Evolutionary conservation across 1,140 invertebrate genomes (phyloP).

Genomic region (Drosophila aff.): DNA sequence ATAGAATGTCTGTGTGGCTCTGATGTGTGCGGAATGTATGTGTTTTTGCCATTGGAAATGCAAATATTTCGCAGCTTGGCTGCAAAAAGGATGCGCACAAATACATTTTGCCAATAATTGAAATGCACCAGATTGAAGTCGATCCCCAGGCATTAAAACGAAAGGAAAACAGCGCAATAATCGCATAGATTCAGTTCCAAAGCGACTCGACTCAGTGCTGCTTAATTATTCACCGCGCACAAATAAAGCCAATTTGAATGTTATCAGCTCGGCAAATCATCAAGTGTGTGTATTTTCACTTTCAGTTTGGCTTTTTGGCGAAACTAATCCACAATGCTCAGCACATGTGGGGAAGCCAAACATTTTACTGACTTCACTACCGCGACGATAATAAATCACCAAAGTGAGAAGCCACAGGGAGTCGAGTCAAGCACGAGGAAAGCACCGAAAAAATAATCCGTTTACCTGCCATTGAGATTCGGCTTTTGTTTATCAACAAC

Average conservation of each 20-base stretch:
- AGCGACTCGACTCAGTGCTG: not conserved
- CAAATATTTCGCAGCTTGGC: conserved; percentile 52
- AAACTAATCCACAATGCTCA: conserved; percentile 59
- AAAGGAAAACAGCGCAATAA: not conserved
- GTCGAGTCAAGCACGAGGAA: conserved; percentile 13
- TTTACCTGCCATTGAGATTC: conserved; percentile 59
- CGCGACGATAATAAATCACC: conserved; percentile 51
- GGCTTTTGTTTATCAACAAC: conserved; percentile 42
- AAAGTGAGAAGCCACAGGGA: conserved; percentile 62
- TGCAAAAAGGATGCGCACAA: conserved; percentile 28
- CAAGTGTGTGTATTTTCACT: conserved; percentile 63
- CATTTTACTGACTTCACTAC: conserved; percentile 32
- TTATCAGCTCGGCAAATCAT: conserved; percentile 34
- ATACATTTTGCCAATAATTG: conserved; percentile 33
- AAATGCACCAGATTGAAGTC: conserved; percentile 47
- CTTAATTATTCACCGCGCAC: conserved; percentile 60
- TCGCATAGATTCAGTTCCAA: conserved; percentile 1
- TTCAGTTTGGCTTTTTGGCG: conserved; percentile 34
- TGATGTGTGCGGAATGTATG: conserved; percentile 49
- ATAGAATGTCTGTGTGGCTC: conserved; percentile 48
- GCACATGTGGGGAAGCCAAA: conserved; percentile 51
- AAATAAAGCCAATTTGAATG: conserved; percentile 39
- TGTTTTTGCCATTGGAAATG: conserved; percentile 60
- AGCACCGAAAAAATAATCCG: conserved; percentile 57
- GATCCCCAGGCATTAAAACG: conserved; percentile 4